Evolutionary conservation across 1,140 invertebrate genomes (phyloP).

Genomic region (Augochlora pura): DNA sequence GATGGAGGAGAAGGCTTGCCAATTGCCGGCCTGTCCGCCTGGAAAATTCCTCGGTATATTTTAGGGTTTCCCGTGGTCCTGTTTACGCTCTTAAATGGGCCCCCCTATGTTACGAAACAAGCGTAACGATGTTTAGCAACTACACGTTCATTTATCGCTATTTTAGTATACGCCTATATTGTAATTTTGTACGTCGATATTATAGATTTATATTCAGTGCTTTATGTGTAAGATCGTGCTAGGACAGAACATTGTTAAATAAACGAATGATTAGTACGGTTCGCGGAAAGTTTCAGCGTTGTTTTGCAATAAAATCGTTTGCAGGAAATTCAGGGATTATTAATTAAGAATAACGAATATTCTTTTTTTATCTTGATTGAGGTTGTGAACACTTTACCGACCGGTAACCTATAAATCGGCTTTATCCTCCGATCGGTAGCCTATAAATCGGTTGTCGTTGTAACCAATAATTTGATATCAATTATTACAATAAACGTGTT

Average conservation of each 20-base stretch:
- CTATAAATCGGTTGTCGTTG: too few species aligned
- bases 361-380: background rate
- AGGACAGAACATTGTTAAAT: background rate
- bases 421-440: too few species aligned
- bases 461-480: too few species aligned
- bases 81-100: too few species aligned
- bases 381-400: too few species aligned
- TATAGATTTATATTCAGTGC: constrained; percentile 9
- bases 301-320: too few species aligned
- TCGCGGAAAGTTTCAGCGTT: too few species aligned
- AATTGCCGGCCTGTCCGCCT: constrained; percentile 76
- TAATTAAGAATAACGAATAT: too few species aligned
- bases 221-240: background rate
- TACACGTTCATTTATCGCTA: background rate
- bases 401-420: too few species aligned
- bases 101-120: background rate
- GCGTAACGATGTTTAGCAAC: background rate
- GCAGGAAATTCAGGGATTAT: too few species aligned
- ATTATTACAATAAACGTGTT: too few species aligned
- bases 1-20: constrained; percentile 79
- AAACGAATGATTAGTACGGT: constrained; percentile 3
- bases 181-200: constrained; percentile 23
- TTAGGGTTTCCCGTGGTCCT: constrained; percentile 3
- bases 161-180: background rate
- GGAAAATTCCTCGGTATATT: constrained; percentile 70